phyloP scores from a whole-genome alignment of 2,888 invertebrate genomes.

The Cetonia aurata region DNA sequence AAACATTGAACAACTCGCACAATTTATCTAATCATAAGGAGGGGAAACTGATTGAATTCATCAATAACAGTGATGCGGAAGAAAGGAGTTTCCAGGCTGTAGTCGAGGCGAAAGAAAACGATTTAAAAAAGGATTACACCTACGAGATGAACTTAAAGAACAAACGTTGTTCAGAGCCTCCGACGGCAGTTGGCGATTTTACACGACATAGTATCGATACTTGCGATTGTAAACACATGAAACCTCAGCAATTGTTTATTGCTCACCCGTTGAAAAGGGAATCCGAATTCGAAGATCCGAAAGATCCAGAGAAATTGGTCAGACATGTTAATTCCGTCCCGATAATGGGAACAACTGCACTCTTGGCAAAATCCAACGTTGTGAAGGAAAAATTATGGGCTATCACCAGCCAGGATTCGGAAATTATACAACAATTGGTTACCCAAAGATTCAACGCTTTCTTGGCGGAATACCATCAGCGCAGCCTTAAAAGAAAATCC shows the following conservation, averaged over 20 bases:
- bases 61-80: slow-evolving; percentile 8
- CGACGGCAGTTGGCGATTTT: not conserved
- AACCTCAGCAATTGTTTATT: not conserved
- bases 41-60: slow-evolving; percentile 8
- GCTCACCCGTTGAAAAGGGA: not conserved
- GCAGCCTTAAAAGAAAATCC: slow-evolving; percentile 41
- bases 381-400: slow-evolving; percentile 10
- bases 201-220: not conserved
- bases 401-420: slow-evolving; percentile 43
- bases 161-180: not conserved
- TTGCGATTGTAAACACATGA: slow-evolving; percentile 1
- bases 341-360: slow-evolving; percentile 50
- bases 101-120: not conserved
- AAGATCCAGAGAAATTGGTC: not conserved
- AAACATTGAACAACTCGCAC: slow-evolving; percentile 6
- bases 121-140: slow-evolving; percentile 8
- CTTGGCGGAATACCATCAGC: slow-evolving; percentile 45
- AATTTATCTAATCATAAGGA: slow-evolving; percentile 3
- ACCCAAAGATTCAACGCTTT: slow-evolving; percentile 47
- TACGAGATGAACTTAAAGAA: slow-evolving; percentile 6
- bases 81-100: not conserved
- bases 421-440: slow-evolving; percentile 50
- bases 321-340: slow-evolving; percentile 39
- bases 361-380: slow-evolving; percentile 44
- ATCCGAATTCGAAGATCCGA: not conserved